Evolutionary conservation across 64 coral and sea anemone species (phyloP).

Genomic region (Astreopora myriophthalma): DNA sequence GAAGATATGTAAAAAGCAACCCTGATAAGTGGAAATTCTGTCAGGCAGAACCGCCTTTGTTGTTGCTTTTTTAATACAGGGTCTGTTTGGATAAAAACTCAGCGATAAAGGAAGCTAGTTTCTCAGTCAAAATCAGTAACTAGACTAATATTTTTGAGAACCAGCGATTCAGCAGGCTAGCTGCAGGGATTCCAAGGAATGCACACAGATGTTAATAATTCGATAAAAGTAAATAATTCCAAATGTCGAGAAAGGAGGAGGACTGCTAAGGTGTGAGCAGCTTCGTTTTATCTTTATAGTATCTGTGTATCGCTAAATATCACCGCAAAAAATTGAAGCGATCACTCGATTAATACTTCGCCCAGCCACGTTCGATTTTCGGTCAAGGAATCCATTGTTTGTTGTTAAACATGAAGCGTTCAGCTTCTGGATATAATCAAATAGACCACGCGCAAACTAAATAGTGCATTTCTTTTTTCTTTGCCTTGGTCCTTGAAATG

Average conservation of each 20-base stretch:
- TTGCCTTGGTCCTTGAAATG: neutral
- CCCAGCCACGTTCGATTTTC: neutral
- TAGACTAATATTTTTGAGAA: too few relatives aligned
- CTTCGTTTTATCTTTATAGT: neutral
- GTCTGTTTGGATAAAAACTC: too few relatives aligned
- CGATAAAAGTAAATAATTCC: neutral
- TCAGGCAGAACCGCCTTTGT: too few relatives aligned
- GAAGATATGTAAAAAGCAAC: slow-evolving; percentile 1
- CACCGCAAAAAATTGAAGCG: neutral
- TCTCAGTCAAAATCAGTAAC: too few relatives aligned
- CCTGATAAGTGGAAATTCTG: neutral
- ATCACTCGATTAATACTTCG: neutral
- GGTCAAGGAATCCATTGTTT: neutral
- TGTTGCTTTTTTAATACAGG: too few relatives aligned
- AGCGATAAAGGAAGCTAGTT: too few relatives aligned
- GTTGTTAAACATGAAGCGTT: neutral
- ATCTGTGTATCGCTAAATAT: neutral
- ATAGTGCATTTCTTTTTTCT: neutral
- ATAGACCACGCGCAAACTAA: neutral
- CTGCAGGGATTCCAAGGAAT: slow-evolving; percentile 22
- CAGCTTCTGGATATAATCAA: neutral
- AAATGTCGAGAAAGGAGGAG: neutral
- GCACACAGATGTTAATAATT: slow-evolving; percentile 16
- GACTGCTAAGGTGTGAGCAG: neutral
- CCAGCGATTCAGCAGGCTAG: too few relatives aligned